phyloP scores from a whole-genome alignment of 2,113 vertebrate species.

The Clarias batrachus region DNA sequence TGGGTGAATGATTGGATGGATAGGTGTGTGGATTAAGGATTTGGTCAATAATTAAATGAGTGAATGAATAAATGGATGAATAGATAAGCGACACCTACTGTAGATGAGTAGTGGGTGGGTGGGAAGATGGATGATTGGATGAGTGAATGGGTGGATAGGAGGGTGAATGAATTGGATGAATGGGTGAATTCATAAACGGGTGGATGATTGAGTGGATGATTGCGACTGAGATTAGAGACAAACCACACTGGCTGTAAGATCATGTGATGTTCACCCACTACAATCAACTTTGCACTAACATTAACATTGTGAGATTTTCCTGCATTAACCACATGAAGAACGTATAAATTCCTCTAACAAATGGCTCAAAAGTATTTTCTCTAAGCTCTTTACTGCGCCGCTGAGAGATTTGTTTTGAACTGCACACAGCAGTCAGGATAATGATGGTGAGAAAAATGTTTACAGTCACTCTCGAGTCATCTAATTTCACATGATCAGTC shows the following conservation, averaged over 20 bases:
- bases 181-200: too few species aligned
- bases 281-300: too few species aligned
- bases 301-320: background rate
- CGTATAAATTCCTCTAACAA: background rate
- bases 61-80: background rate
- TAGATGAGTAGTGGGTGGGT: too few species aligned
- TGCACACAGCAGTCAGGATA: background rate
- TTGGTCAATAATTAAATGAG: background rate
- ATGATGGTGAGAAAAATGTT: background rate
- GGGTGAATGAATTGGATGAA: too few species aligned
- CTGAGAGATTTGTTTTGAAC: background rate
- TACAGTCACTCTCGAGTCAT: background rate
- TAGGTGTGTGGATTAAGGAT: background rate
- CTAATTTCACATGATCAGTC: background rate
- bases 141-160: background rate
- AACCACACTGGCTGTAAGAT: background rate
- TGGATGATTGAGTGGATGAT: background rate
- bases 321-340: background rate
- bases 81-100: too few species aligned
- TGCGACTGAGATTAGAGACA: background rate
- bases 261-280: background rate
- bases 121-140: background rate
- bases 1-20: background rate
- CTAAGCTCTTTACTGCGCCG: background rate
- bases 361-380: background rate